Percentiles rank a stretch among this genome's conserved stretches.
Evolutionary conservation across 37 sponge, comb jelly and placozoan species (phyloP).

Genomic region (Eunapius fragilis): DNA sequence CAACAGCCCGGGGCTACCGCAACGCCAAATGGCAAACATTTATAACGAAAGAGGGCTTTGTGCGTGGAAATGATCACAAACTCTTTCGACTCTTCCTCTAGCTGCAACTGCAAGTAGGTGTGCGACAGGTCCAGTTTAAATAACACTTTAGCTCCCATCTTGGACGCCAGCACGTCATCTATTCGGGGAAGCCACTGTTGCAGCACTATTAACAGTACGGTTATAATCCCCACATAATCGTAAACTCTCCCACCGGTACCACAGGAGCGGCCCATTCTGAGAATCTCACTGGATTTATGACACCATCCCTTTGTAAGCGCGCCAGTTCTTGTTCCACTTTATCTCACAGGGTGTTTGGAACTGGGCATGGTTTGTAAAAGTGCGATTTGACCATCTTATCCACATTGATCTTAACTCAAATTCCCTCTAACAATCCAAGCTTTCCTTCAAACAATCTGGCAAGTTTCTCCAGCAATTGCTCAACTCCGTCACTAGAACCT

Average conservation of each 20-base stretch:
- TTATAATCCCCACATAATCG: slow-evolving; percentile 48
- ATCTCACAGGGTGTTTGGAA: slow-evolving; percentile 5
- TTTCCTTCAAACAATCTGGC: slow-evolving; percentile 7
- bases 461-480: too few species aligned
- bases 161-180: too few species aligned
- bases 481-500: neutral
- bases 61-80: too few species aligned
- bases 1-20: too few species aligned
- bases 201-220: slow-evolving; percentile 25
- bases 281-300: too few species aligned
- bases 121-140: too few species aligned
- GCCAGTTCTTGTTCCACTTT: slow-evolving; percentile 14
- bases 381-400: neutral
- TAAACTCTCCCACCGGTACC: too few species aligned
- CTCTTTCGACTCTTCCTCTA: too few species aligned
- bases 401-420: neutral
- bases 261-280: too few species aligned
- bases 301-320: slow-evolving; percentile 19
- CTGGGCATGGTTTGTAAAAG: slow-evolving; percentile 11
- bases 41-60: slow-evolving; percentile 20
- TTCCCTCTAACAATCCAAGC: slow-evolving; percentile 9
- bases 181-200: slow-evolving; percentile 14
- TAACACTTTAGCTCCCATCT: too few species aligned
- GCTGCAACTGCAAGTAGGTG: too few species aligned
- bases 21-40: too few species aligned